Conservation (phyloP, 2,113 vertebrate species). For the Sprattus sprattus region DNA sequence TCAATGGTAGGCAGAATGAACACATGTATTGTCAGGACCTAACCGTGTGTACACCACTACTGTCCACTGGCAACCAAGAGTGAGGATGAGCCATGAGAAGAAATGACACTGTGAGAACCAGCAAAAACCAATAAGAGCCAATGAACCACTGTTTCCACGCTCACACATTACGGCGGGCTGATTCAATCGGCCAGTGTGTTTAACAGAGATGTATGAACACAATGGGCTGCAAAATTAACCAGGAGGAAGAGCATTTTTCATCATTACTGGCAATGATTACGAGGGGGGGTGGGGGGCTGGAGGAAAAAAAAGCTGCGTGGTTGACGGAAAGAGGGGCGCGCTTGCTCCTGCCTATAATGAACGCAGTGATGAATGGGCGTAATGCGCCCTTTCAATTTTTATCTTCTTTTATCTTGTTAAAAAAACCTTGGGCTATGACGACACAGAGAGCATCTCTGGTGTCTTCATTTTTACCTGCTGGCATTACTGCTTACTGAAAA, state of each 20-base stretch:
- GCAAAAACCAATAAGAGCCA: background rate
- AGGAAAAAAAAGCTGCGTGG: slow-evolving; percentile 52
- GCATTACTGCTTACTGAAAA: background rate
- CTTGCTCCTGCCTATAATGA: slow-evolving; percentile 62
- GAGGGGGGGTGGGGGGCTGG: slow-evolving; percentile 14
- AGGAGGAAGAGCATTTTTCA: slow-evolving; percentile 60
- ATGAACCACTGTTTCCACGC: background rate
- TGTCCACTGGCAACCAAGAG: no score
- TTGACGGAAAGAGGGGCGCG: slow-evolving; percentile 36
- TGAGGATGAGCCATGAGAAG: no score
- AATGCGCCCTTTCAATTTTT: slow-evolving; percentile 68
- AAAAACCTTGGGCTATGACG: slow-evolving; percentile 56
- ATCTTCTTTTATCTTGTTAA: slow-evolving; percentile 73
- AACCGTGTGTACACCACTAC: no score
- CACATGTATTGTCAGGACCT: no score
- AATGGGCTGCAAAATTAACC: slow-evolving; percentile 62
- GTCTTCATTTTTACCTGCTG: background rate
- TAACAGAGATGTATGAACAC: slow-evolving; percentile 69
- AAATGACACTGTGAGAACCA: background rate
- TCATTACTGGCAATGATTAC: slow-evolving; percentile 70
- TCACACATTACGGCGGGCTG: slow-evolving; percentile 22
- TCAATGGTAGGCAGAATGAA: background rate
- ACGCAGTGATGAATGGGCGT: slow-evolving; percentile 71
- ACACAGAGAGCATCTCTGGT: slow-evolving; percentile 54
- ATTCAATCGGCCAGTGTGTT: slow-evolving; percentile 59